Conservation (phyloP, 2,113 vertebrate species). For the Cinclus mexicanus region DNA sequence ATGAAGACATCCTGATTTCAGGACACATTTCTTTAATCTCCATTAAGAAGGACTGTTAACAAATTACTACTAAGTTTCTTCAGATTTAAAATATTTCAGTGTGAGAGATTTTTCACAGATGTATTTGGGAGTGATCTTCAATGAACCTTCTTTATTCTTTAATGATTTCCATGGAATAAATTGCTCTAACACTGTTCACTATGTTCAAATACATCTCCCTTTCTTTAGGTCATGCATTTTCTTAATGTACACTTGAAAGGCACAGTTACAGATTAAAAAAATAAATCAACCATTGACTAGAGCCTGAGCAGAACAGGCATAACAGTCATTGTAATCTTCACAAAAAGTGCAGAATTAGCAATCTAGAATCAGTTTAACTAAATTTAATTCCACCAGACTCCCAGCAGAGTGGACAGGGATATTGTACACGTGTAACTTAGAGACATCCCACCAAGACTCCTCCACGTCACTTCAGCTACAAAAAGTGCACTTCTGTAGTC, state of each 20-base stretch:
- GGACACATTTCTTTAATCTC: neutral
- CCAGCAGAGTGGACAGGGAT: neutral
- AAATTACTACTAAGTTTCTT: neutral
- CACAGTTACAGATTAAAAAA: neutral
- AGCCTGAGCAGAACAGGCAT: neutral
- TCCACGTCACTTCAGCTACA: rapidly evolving
- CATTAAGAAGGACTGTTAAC: neutral
- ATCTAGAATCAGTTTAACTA: neutral
- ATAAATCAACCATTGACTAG: neutral
- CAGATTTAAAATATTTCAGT: neutral
- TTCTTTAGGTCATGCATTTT: neutral
- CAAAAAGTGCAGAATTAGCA: rapidly evolving
- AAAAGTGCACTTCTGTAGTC: neutral
- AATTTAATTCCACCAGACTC: neutral
- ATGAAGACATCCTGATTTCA: neutral
- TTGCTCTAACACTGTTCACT: neutral
- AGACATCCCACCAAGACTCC: rapidly evolving
- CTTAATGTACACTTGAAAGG: neutral
- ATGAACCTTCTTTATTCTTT: neutral
- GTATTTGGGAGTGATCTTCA: neutral
- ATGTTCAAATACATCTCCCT: neutral
- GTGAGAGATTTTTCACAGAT: neutral
- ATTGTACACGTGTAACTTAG: rapidly evolving
- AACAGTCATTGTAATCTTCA: neutral
- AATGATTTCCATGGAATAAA: neutral